These are phyloP conservation scores for Tenrec ecaudatus DNA, from an alignment of 2,113 vertebrate genomes.

Conservation along the genomic window DNA sequence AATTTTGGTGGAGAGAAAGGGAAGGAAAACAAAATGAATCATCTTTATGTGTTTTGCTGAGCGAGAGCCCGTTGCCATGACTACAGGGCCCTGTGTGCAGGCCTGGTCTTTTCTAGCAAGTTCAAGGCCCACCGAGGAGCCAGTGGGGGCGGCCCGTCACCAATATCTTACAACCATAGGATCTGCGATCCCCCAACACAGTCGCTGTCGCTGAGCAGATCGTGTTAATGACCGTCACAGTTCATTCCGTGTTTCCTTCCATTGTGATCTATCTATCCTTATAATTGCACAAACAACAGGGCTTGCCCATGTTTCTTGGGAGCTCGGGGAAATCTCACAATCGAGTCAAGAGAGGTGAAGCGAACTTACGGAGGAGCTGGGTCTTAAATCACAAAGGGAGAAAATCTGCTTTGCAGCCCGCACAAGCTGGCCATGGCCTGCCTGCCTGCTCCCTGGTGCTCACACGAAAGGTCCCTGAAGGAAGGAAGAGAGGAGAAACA, in stretches of 20 bases:
- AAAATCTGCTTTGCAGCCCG: constrained; percentile 33
- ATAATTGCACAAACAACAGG: constrained; percentile 71
- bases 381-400: constrained; percentile 69
- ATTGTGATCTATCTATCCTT: constrained; percentile 76
- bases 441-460: background rate
- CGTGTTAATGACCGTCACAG: constrained; percentile 74
- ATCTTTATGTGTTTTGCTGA: constrained; percentile 84
- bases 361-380: constrained; percentile 45
- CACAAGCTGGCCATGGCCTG: background rate
- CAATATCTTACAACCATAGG: constrained; percentile 63
- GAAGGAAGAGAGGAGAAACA: background rate
- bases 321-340: constrained; percentile 62
- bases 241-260: constrained; percentile 75
- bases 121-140: constrained; percentile 78
- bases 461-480: background rate
- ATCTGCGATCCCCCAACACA: constrained; percentile 59
- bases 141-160: constrained; percentile 37
- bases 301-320: constrained; percentile 64
- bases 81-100: constrained; percentile 75
- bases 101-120: constrained; percentile 80
- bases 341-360: constrained; percentile 59
- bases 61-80: constrained; percentile 78
- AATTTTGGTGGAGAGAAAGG: constrained; percentile 83
- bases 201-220: constrained; percentile 57
- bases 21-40: constrained; percentile 85